A percentile compares a stretch with the other conserved stretches of the same genome.
phyloP scores from a whole-genome alignment of 1,140 invertebrate species.

The Thereuonema tuberculata region DNA sequence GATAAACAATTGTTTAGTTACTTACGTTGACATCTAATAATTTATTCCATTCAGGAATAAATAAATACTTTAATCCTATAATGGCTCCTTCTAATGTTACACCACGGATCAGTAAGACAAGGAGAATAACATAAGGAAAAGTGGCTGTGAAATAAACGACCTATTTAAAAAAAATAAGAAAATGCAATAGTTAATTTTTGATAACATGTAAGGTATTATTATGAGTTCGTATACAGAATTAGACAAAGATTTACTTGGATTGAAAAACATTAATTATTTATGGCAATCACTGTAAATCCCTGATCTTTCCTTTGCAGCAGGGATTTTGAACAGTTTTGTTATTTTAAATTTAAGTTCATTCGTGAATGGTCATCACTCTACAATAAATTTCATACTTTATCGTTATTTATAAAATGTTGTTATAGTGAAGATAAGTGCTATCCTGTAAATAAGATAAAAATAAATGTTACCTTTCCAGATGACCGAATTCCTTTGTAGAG shows the following conservation, averaged over 20 bases:
- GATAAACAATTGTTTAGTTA: no score
- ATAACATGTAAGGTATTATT: not conserved
- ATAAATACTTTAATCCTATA: slow-evolving; percentile 24
- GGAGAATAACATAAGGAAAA: slow-evolving; percentile 61
- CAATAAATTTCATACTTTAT: no score
- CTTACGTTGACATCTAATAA: not conserved
- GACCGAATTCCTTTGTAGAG: slow-evolving; percentile 74
- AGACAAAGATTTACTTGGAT: not conserved
- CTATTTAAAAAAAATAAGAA: not conserved
- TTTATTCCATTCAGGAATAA: slow-evolving; percentile 6
- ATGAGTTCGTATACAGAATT: not conserved
- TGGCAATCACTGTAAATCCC: not conserved
- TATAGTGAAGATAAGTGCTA: no score
- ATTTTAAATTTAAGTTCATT: no score
- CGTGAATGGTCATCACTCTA: no score
- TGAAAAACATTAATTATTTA: not conserved
- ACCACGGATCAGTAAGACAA: slow-evolving; percentile 51
- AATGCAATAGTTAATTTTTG: not conserved
- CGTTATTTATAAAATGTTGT: no score
- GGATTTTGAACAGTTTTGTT: no score
- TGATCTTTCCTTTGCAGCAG: no score
- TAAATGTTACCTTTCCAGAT: slow-evolving; percentile 27
- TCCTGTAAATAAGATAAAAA: no score
- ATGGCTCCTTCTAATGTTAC: slow-evolving; percentile 36
- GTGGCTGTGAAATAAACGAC: slow-evolving; percentile 58